These are phyloP conservation scores for Urocyon cinereoargenteus DNA, from an alignment of 2,797 vertebrate species.

Conservation along the genomic window DNA sequence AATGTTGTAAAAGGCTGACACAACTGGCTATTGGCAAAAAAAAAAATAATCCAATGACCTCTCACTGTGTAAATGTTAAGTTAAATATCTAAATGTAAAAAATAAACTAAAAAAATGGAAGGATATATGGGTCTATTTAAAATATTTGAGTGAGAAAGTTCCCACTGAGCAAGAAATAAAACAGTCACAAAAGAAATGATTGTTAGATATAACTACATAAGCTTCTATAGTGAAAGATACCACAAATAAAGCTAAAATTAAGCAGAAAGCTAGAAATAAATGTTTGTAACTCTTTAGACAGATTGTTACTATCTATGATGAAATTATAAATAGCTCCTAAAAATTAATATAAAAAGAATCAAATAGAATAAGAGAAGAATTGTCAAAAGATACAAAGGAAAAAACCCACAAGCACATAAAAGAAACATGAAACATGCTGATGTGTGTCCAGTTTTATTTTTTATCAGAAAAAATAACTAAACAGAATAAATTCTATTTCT, in stretches of 20 bases:
- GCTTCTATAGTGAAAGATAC: neutral
- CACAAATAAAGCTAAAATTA: constrained; percentile 32
- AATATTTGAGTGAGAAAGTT: neutral
- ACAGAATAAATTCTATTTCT: neutral
- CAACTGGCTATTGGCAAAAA: neutral
- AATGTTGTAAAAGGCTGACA: neutral
- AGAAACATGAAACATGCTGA: neutral
- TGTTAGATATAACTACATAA: neutral
- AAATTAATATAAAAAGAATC: neutral
- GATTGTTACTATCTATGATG: neutral
- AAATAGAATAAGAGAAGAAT: neutral
- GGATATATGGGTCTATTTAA: neutral
- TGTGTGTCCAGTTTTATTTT: neutral
- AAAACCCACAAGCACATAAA: neutral
- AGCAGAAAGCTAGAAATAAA: neutral
- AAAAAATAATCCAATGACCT: neutral
- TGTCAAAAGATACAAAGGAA: neutral
- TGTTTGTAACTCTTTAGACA: neutral
- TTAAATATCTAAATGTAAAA: constrained; percentile 27
- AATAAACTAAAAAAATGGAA: neutral
- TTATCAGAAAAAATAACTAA: neutral
- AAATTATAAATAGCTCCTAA: neutral
- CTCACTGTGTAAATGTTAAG: neutral
- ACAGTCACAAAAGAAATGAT: neutral
- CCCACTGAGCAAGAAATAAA: neutral